These are phyloP conservation scores for Amblyopsis hoosieri DNA, from an alignment of 2,797 vertebrate genomes.

Conservation along the genomic window DNA sequence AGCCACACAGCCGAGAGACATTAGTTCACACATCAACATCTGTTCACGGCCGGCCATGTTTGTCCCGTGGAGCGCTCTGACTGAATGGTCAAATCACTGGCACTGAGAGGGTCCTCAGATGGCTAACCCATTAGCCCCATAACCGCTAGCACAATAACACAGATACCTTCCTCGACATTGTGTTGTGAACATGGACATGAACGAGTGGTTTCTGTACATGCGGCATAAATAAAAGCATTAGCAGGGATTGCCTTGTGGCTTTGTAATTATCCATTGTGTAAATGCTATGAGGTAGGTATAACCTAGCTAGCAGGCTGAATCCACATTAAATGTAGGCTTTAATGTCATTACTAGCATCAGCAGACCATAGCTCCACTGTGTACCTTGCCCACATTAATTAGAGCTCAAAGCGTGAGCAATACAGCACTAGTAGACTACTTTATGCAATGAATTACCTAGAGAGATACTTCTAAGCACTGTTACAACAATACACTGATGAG, in stretches of 20 bases:
- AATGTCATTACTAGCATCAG: conserved; percentile 29
- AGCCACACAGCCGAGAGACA: conserved; percentile 38
- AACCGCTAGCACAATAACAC: conserved; percentile 55
- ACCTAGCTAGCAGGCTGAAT: neutral
- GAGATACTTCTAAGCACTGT: conserved; percentile 44
- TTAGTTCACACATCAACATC: conserved; percentile 65
- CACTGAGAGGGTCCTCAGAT: conserved; percentile 64
- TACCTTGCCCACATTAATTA: conserved; percentile 34
- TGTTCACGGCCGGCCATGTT: conserved; percentile 60
- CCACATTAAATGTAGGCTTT: conserved; percentile 22
- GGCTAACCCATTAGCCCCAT: conserved; percentile 55
- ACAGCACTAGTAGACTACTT: conserved; percentile 37
- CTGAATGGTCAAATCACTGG: conserved; percentile 68
- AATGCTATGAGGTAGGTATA: neutral
- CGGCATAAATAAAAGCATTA: too few species aligned
- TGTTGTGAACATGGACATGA: conserved; percentile 10
- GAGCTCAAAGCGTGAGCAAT: conserved; percentile 35
- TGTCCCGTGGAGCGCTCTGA: conserved; percentile 32
- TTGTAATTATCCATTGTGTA: neutral
- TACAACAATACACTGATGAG: conserved; percentile 31
- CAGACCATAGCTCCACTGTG: conserved; percentile 18
- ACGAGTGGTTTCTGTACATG: too few species aligned
- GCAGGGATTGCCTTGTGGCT: too few species aligned
- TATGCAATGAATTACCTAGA: conserved; percentile 52
- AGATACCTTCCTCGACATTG: conserved; percentile 48